A percentile compares a stretch with the other conserved stretches of the same genome.
These are phyloP conservation scores for Phrynosoma blainvillii DNA, from an alignment of 2,113 vertebrate species.

Conservation along the genomic window DNA sequence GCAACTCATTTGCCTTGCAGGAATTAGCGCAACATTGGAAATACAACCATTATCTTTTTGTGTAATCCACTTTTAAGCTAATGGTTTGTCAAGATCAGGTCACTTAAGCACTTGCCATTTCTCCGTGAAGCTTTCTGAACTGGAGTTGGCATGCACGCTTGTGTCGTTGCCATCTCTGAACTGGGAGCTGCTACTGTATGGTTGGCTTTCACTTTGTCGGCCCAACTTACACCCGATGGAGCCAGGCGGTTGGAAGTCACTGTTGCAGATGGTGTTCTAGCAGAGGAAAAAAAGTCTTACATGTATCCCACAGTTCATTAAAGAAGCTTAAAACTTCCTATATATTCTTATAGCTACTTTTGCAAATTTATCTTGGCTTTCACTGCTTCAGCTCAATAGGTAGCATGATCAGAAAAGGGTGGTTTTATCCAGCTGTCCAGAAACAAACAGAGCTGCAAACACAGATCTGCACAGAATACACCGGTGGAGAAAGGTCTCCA, in stretches of 20 bases:
- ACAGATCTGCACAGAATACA: background rate
- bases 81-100: background rate
- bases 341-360: background rate
- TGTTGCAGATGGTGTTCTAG: slow-evolving; percentile 83
- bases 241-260: slow-evolving; percentile 83
- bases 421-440: background rate
- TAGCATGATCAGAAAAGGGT: background rate
- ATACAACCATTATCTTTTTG: background rate
- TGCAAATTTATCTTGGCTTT: background rate
- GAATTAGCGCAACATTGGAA: background rate
- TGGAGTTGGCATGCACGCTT: slow-evolving; percentile 55
- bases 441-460: background rate
- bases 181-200: slow-evolving; percentile 74
- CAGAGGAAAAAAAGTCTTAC: background rate
- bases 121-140: slow-evolving; percentile 77
- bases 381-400: background rate
- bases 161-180: slow-evolving; percentile 54
- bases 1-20: background rate
- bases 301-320: slow-evolving; percentile 32
- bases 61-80: background rate
- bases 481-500: background rate
- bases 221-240: slow-evolving; percentile 92
- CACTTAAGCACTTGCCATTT: slow-evolving; percentile 73
- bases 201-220: slow-evolving; percentile 93
- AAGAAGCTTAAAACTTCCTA: background rate